Evolutionary conservation across 2,113 vertebrate species (phyloP).

Genomic region (Physeter macrocephalus): DNA sequence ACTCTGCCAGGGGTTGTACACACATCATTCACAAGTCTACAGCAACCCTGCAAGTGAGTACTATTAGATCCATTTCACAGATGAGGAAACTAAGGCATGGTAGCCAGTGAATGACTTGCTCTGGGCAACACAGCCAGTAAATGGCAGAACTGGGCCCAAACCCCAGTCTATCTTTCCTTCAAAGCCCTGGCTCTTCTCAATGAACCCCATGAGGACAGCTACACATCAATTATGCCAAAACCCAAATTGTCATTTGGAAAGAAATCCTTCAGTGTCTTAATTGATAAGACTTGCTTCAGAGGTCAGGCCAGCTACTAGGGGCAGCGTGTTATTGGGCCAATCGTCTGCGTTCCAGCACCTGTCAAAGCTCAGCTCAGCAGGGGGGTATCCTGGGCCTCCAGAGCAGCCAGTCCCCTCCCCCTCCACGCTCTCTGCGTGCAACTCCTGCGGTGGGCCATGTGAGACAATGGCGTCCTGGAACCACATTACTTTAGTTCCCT

Average conservation of each 20-base stretch:
- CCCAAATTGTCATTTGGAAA: background rate
- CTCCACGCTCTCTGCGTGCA: rapidly evolving
- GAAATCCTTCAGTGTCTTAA: background rate
- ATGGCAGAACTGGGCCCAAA: background rate
- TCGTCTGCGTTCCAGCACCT: too few species aligned
- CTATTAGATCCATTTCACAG: background rate
- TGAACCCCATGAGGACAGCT: background rate
- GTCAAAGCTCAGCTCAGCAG: background rate
- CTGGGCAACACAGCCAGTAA: background rate
- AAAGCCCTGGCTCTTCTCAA: background rate
- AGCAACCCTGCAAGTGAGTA: too few species aligned
- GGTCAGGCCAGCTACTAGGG: too few species aligned
- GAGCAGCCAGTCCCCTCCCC: background rate
- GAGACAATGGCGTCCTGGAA: background rate
- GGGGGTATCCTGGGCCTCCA: rapidly evolving
- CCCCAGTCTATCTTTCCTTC: background rate
- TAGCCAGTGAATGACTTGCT: background rate
- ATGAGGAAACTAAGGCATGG: background rate
- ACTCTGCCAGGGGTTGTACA: too few species aligned
- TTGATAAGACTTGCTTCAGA: background rate
- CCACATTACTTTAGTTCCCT: background rate
- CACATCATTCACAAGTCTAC: background rate
- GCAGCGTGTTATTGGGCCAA: background rate
- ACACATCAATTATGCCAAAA: background rate
- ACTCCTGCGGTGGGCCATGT: rapidly evolving